Conservation (phyloP, 2,113 vertebrate species). For the Ariopsis seemanni region DNA sequence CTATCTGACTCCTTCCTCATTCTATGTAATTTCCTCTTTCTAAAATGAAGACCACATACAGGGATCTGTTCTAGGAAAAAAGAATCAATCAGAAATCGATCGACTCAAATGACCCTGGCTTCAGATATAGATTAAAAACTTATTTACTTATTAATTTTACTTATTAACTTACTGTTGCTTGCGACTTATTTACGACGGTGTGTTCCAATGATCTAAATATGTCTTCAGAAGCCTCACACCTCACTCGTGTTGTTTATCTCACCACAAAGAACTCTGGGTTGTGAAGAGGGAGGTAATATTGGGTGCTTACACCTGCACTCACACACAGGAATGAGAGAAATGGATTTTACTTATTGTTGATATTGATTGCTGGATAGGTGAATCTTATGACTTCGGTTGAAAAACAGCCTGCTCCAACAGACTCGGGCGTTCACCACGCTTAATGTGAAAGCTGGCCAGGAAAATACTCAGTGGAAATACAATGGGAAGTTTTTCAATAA, state of each 20-base stretch:
- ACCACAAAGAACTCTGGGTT: not conserved
- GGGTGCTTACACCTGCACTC: slow-evolving; percentile 26
- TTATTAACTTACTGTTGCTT: too few species aligned
- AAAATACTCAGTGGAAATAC: slow-evolving; percentile 25
- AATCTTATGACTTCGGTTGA: slow-evolving; percentile 26
- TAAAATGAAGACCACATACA: not conserved
- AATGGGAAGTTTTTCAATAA: slow-evolving; percentile 49
- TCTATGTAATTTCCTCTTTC: slow-evolving; percentile 16
- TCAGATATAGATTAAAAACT: not conserved
- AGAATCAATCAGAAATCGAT: slow-evolving; percentile 17
- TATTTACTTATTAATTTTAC: too few species aligned
- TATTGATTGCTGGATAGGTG: slow-evolving; percentile 33
- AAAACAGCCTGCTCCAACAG: not conserved
- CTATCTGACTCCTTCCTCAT: not conserved
- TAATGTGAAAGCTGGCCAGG: slow-evolving; percentile 29
- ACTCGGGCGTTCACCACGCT: not conserved
- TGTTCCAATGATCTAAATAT: not conserved
- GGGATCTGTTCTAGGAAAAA: slow-evolving; percentile 27
- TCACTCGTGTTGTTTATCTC: slow-evolving; percentile 13
- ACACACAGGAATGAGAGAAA: slow-evolving; percentile 22
- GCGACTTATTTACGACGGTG: not conserved
- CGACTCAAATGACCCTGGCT: not conserved
- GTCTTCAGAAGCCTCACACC: not conserved
- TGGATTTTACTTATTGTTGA: slow-evolving; percentile 38
- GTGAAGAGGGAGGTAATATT: slow-evolving; percentile 25